Evolutionary conservation across 1,140 invertebrate genomes (phyloP).

Genomic region (Zaprionus ghesquierei): DNA sequence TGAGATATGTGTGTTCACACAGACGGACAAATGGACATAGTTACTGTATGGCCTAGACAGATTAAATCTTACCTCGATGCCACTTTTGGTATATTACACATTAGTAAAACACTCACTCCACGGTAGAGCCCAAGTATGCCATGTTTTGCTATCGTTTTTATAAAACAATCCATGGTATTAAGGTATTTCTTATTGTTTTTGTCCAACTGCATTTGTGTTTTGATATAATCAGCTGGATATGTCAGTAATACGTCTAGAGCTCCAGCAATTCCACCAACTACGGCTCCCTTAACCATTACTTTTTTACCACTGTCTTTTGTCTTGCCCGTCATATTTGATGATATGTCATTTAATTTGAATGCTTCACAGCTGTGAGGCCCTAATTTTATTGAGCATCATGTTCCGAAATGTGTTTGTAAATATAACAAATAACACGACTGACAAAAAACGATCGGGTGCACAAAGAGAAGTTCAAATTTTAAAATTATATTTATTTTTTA

Average conservation of each 20-base stretch:
- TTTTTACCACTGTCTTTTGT: slow-evolving; percentile 82
- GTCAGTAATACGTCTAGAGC: slow-evolving; percentile 99
- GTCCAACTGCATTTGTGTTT: slow-evolving; percentile 98
- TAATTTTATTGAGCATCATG: no score
- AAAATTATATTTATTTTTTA: no score
- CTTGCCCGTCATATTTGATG: not conserved
- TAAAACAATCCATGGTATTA: slow-evolving; percentile 95
- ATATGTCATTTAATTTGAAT: no score
- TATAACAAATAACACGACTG: no score
- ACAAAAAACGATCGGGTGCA: no score
- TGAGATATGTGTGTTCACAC: no score
- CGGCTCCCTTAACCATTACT: slow-evolving; percentile 88
- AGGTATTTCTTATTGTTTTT: slow-evolving; percentile 86
- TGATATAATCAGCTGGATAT: slow-evolving; percentile 99
- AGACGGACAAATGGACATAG: not conserved
- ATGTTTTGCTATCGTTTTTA: slow-evolving; percentile 93
- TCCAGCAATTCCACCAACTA: slow-evolving; percentile 89
- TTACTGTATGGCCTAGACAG: not conserved
- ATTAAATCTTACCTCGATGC: slow-evolving; percentile 86
- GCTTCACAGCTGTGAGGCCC: no score
- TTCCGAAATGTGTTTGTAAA: no score
- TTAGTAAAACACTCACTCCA: slow-evolving; percentile 95
- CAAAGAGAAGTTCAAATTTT: no score
- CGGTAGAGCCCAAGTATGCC: slow-evolving; percentile 96
- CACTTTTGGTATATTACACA: slow-evolving; percentile 97